Conservation (phyloP, 2,888 invertebrate genomes). For the Diaphora mendica region DNA sequence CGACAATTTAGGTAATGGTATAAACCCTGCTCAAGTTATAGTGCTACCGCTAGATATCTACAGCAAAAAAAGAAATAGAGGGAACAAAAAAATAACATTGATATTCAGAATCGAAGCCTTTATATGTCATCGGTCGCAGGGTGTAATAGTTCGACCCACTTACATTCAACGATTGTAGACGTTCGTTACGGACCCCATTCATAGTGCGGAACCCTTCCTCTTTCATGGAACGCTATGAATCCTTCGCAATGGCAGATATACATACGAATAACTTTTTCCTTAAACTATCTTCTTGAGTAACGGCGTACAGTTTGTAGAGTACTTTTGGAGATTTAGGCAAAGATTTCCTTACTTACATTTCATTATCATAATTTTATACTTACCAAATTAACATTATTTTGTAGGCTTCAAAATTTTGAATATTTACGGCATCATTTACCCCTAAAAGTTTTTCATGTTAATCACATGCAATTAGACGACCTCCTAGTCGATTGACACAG, state of each 20-base stretch:
- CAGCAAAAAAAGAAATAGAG: neutral
- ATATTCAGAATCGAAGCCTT: slow-evolving; percentile 16
- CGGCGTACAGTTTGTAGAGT: neutral
- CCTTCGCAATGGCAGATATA: slow-evolving; percentile 30
- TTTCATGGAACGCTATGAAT: slow-evolving; percentile 21
- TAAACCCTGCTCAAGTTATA: neutral
- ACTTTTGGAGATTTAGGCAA: slow-evolving; percentile 14
- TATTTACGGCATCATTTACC: no score
- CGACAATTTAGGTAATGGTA: neutral
- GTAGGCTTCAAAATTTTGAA: no score
- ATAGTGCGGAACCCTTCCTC: slow-evolving; percentile 21
- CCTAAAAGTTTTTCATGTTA: no score
- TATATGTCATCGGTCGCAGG: slow-evolving; percentile 20
- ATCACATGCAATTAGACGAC: no score
- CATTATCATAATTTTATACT: neutral
- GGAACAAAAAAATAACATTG: slow-evolving; percentile 3
- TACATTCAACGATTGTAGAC: slow-evolving; percentile 26
- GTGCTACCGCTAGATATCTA: neutral
- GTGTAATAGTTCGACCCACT: slow-evolving; percentile 33
- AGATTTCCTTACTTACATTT: neutral
- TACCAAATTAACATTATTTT: no score
- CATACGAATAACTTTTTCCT: slow-evolving; percentile 25
- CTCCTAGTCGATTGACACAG: no score
- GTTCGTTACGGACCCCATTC: slow-evolving; percentile 36
- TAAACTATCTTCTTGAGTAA: slow-evolving; percentile 6